A percentile compares a stretch with the other conserved stretches of the same genome.
phyloP scores from a whole-genome alignment of 2,888 invertebrate genomes.

The Ferrisia virgata region DNA sequence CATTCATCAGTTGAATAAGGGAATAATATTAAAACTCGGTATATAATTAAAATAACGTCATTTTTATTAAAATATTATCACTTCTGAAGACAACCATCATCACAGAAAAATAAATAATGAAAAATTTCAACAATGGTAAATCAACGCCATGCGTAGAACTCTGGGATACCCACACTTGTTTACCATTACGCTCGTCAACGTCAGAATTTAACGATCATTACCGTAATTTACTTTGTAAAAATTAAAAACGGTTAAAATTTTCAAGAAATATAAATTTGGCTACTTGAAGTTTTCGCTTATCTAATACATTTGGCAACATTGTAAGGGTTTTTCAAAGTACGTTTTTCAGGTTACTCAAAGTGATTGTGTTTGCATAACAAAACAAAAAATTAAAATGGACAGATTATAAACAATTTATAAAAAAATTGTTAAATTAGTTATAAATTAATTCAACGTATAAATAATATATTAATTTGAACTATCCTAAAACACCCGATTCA shows the following conservation, averaged over 20 bases:
- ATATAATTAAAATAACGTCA: background rate
- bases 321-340: background rate
- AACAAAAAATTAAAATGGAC: background rate
- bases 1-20: background rate
- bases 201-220: no score
- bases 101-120: constrained; percentile 31
- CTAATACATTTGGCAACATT: background rate
- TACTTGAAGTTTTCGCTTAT: no score
- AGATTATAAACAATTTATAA: background rate
- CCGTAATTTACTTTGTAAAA: background rate
- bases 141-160: constrained; percentile 18
- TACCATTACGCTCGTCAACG: no score
- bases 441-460: background rate
- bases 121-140: background rate
- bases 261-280: no score
- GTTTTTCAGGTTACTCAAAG: background rate
- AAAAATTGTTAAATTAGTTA: background rate
- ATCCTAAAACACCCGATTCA: no score
- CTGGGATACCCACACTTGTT: background rate
- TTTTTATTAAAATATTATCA: constrained; percentile 14
- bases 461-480: background rate
- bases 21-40: background rate
- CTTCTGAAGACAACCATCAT: constrained; percentile 1
- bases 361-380: background rate
- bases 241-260: no score